Percentiles rank a stretch among this genome's conserved stretches.
phyloP scores from a whole-genome alignment of 2,888 invertebrate genomes.

The Cantharis rustica region DNA sequence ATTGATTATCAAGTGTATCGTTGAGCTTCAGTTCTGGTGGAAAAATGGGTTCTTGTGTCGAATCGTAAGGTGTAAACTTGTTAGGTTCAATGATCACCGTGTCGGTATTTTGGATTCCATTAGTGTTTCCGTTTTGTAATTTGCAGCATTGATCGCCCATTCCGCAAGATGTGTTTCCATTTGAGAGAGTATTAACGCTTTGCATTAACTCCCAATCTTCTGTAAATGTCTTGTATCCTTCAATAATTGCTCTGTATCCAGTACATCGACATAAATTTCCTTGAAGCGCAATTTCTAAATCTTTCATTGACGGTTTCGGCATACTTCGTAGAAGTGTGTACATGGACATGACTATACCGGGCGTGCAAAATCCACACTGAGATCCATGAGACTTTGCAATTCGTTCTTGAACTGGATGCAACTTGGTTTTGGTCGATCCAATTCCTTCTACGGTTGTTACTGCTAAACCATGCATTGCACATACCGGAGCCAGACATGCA shows the following conservation, averaged over 20 bases:
- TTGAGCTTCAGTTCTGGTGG: constrained; percentile 83
- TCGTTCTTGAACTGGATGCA: constrained; percentile 88
- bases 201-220: constrained; percentile 66
- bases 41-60: constrained; percentile 88
- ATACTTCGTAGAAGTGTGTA: constrained; percentile 81
- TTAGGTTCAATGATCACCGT: constrained; percentile 62
- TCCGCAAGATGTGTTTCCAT: constrained; percentile 53
- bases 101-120: constrained; percentile 33
- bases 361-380: constrained; percentile 84
- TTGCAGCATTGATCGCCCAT: constrained; percentile 74
- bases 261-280: constrained; percentile 91
- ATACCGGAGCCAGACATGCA: constrained; percentile 87
- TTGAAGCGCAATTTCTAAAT: constrained; percentile 82
- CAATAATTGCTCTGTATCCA: constrained; percentile 91
- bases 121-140: constrained; percentile 33
- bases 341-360: constrained; percentile 98
- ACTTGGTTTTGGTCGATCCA: constrained; percentile 75
- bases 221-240: constrained; percentile 85
- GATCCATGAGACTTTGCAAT: constrained; percentile 91
- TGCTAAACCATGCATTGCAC: constrained; percentile 84
- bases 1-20: constrained; percentile 62
- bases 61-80: constrained; percentile 74
- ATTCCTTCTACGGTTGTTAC: constrained; percentile 95
- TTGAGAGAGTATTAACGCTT: constrained; percentile 39
- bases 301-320: constrained; percentile 72